Conservation (phyloP, 2,113 vertebrate species). For the Gambusia affinis region DNA sequence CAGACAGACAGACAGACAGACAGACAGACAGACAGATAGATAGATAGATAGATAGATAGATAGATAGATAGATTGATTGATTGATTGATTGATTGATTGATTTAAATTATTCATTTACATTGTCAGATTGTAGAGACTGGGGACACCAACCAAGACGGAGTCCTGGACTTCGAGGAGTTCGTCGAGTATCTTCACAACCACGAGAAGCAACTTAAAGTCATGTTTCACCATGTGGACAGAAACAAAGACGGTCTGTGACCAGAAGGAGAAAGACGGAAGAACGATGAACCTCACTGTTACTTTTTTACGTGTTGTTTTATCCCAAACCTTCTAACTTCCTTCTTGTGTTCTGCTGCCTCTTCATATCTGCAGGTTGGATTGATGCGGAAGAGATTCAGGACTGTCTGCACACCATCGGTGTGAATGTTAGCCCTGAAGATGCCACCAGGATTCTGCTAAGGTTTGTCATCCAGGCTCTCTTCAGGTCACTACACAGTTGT, state of each 20-base stretch:
- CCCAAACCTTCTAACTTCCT: not conserved
- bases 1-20: too few relatives aligned
- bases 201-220: slow-evolving; percentile 85
- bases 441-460: slow-evolving; percentile 87
- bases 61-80: too few relatives aligned
- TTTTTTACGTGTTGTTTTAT: not conserved
- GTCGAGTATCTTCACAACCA: slow-evolving; percentile 81
- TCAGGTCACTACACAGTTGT: not conserved
- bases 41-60: too few relatives aligned
- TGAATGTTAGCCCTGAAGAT: slow-evolving; percentile 82
- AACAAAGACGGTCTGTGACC: slow-evolving; percentile 86
- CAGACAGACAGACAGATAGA: too few relatives aligned
- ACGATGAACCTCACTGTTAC: not conserved
- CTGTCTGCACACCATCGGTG: slow-evolving; percentile 82
- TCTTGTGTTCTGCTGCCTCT: slow-evolving; percentile 12
- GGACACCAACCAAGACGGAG: slow-evolving; percentile 80
- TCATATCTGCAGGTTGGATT: slow-evolving; percentile 80
- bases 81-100: too few relatives aligned
- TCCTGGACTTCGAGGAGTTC: slow-evolving; percentile 89
- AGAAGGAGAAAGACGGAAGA: not conserved
- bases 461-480: slow-evolving; percentile 65
- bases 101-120: not conserved
- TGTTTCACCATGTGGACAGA: slow-evolving; percentile 87
- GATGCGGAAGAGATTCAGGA: slow-evolving; percentile 88
- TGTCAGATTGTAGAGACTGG: slow-evolving; percentile 80